Evolutionary conservation across 1,140 invertebrate genomes (phyloP), one percentile per base, ranked within the genome.

Genomic region (Drosophila sechellia): DNA sequence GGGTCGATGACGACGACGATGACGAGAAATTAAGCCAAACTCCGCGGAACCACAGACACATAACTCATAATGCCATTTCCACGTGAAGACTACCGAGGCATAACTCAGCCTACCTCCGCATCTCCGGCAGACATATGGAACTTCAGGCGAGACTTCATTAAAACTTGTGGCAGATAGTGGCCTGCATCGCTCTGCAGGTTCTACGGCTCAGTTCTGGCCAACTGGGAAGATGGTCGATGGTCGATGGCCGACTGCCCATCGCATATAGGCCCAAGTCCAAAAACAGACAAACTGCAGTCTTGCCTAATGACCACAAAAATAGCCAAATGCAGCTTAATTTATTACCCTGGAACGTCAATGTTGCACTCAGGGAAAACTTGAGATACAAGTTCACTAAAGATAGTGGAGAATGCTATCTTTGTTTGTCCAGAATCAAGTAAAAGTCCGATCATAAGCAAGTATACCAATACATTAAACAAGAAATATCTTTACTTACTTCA

Each of bases 21-120:
- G 35, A 37, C 48, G 56, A 50, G 43, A 57, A 15, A 81, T 61
- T 61, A 55, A 81, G 57, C 54, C 71, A 76, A 64, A 48, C 53
- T 49, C 43, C 37, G 52, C 59, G 45, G 54, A 60, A 61, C 34
- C 37, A 77, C 63, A 87, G 70, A 59, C 79, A 68, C 81, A 86
- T 86, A 87, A 87, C 83, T 86, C 81, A 86, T 86, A 86, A 76
- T 87, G 83, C 61, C 79, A 79, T 81, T 86, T 84, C 66, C 72
- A 49, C 78, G 54, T 81, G 57, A 81, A 78, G 54, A 63, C 69
- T 78, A 39, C 27, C 50, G 63, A 17, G 46, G 58, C 64, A 66
- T 57, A 45, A 58, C 46, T 56, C 39, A 57, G 50, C 20, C 22
- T 43, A 43, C 37, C 50, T 35, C 40, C 46, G 34, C 35, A 34